Evolutionary conservation across 2,113 vertebrate species (phyloP), one percentile per base, ranked within the genome.

Genomic region (Anser cygnoides): DNA sequence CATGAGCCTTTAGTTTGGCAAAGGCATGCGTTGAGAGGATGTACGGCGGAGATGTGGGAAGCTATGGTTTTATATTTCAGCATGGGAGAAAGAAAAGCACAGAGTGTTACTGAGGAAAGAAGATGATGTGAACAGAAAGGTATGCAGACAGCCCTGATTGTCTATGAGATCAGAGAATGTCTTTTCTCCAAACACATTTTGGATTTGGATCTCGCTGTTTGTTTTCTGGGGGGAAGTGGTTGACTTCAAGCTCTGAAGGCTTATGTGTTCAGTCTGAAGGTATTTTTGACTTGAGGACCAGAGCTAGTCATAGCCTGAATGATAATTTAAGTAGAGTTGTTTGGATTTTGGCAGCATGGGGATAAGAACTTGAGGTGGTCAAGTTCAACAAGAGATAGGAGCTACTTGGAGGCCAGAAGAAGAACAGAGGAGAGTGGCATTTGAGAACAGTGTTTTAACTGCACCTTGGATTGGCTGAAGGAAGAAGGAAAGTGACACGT

Each of bases 111-210:
- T 43, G 76, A 84, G 70, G 59, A 55, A 50, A 89, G 86, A 70
- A 90, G 76, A 90, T 92, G 84, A 95, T 84, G 89, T 57, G 84
- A 75, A n/a, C 54, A 13, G 43, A 58, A 73, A 87, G 66, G 26
- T 7, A 89, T 89, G 92, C 84, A 95, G 87, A 78, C 79, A 89
- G 89, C 90, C 50, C 50, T 9, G 31, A 14, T 0, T 20, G 41
- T 6, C 89, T 87, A 14, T 44, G 80, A 82, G 76, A 75, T 81
- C 95, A 96, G 61, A 65, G 43, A n/a, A 68, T 11, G 43, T 61
- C 70, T 76, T 84, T 81, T 75, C 84, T 57, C 78, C 85, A 66
- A 68, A 87, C 2, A 10, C 12, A 59, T 63, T 37, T 44, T 87
- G 21, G 50, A 23, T 49, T 71, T 73, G 46, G 66, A 84, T 61